A percentile compares a stretch with the other conserved stretches of the same genome.
Conservation (phyloP, 1,140 invertebrate genomes). For the Scaptomyza montana region DNA sequence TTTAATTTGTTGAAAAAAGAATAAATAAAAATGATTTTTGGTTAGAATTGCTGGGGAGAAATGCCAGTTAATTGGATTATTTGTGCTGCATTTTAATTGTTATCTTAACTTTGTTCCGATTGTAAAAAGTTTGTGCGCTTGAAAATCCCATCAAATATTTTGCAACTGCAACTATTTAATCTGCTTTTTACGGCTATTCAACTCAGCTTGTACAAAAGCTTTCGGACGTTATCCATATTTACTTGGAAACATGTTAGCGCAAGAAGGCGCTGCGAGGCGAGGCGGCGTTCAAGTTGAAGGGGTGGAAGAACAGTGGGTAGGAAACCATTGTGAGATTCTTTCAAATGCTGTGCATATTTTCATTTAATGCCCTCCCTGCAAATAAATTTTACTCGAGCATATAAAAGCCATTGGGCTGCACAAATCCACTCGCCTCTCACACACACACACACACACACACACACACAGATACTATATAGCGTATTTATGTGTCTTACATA, state of each 20-base stretch:
- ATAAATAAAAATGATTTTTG: not conserved
- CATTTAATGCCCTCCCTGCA: conserved; percentile 48
- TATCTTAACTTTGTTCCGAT: conserved; percentile 13
- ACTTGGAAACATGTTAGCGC: not conserved
- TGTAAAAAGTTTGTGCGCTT: conserved; percentile 16
- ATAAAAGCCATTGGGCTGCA: conserved; percentile 64
- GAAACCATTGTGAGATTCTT: conserved; percentile 11
- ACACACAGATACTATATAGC: conserved; percentile 23
- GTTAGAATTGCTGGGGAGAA: too few species aligned
- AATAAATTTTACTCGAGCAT: conserved; percentile 62
- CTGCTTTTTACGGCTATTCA: conserved; percentile 1
- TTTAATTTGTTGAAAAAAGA: not conserved
- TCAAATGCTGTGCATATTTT: conserved; percentile 19
- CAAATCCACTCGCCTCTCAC: conserved; percentile 11
- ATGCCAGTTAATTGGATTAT: not conserved
- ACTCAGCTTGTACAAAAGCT: not conserved
- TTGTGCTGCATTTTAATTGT: not conserved
- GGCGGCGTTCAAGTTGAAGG: not conserved
- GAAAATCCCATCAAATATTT: conserved; percentile 6
- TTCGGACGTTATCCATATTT: conserved; percentile 2
- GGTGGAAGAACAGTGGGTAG: too few species aligned
- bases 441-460: conserved; percentile 1
- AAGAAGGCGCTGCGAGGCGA: not conserved
- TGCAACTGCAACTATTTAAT: conserved; percentile 25
- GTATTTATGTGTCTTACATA: conserved; percentile 23